Evolutionary conservation across 2,888 invertebrate species (phyloP).

Genomic region (Nomada ferruginata): DNA sequence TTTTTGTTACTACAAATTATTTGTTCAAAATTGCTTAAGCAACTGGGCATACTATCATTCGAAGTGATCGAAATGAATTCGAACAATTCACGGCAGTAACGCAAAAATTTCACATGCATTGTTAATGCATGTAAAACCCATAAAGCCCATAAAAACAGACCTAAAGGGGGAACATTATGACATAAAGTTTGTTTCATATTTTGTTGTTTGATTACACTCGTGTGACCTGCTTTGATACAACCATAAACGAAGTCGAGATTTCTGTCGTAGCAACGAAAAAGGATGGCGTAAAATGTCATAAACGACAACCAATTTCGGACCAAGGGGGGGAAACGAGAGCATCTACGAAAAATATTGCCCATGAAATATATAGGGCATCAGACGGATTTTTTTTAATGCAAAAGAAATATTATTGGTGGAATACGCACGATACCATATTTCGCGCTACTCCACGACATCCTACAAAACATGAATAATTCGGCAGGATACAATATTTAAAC

Average conservation of each 20-base stretch:
- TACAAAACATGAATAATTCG: too few relatives aligned
- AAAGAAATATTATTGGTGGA: neutral
- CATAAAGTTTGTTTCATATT: slow-evolving; percentile 31
- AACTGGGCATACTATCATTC: too few relatives aligned
- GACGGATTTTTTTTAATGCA: neutral
- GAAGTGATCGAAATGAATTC: too few relatives aligned
- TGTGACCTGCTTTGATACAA: slow-evolving; percentile 17
- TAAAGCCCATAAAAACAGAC: slow-evolving; percentile 9
- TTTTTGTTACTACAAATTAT: too few relatives aligned
- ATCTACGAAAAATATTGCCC: neutral
- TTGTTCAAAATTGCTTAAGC: too few relatives aligned
- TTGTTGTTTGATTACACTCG: slow-evolving; percentile 17
- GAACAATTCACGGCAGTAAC: neutral
- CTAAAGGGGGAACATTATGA: slow-evolving; percentile 24
- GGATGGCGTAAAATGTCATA: slow-evolving; percentile 24
- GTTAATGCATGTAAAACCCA: neutral
- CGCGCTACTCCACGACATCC: too few relatives aligned
- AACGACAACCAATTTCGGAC: slow-evolving; percentile 23
- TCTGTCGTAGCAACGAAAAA: slow-evolving; percentile 15
- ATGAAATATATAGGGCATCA: neutral
- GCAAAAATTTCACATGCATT: neutral
- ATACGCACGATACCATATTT: too few relatives aligned
- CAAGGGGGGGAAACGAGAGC: neutral
- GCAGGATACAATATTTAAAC: too few relatives aligned
- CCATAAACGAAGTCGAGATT: slow-evolving; percentile 32